Evolutionary conservation across 2,888 invertebrate species (phyloP).

Genomic region (Microctonus hyperodae): DNA sequence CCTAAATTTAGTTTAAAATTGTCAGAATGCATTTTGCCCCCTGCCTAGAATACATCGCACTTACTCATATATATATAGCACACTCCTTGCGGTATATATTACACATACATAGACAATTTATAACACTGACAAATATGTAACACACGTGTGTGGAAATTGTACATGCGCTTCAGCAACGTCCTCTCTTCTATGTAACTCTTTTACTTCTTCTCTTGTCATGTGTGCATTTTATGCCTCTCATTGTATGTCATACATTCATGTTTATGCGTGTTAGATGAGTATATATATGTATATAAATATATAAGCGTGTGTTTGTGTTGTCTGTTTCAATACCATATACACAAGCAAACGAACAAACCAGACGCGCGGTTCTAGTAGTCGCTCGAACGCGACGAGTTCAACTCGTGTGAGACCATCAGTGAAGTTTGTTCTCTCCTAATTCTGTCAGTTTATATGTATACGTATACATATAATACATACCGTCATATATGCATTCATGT

Average conservation of each 20-base stretch:
- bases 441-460: background rate
- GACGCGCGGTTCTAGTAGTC: conserved; percentile 23
- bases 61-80: background rate
- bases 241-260: conserved; percentile 18
- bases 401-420: conserved; percentile 11
- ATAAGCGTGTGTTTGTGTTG: conserved; percentile 6
- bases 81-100: too few relatives aligned
- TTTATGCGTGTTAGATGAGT: background rate
- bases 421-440: background rate
- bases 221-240: conserved; percentile 17
- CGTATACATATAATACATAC: background rate
- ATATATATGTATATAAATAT: background rate
- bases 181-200: background rate
- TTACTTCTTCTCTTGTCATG: conserved; percentile 12
- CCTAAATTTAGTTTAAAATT: conserved; percentile 19
- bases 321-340: conserved; percentile 15
- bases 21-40: conserved; percentile 18
- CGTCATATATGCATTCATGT: too few relatives aligned
- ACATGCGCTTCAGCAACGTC: conserved; percentile 13
- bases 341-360: conserved; percentile 10
- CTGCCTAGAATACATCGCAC: conserved; percentile 14
- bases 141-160: background rate
- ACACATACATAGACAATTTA: background rate
- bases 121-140: background rate
- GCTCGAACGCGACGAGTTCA: conserved; percentile 13